phyloP scores from a whole-genome alignment of 2,113 vertebrate genomes.

The Cephalopholis sonnerati region DNA sequence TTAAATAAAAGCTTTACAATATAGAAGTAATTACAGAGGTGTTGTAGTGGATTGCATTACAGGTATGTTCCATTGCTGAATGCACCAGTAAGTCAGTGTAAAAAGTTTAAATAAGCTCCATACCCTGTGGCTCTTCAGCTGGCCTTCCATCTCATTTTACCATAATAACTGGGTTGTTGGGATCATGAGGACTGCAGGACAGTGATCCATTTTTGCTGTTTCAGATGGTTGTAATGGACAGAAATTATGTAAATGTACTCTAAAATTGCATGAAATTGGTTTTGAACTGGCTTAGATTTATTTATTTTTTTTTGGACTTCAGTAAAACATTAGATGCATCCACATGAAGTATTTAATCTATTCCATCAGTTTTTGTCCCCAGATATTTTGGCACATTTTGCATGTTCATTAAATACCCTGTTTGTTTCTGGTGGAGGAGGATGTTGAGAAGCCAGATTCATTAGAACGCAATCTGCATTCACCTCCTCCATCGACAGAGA shows the following conservation, averaged over 20 bases:
- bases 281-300: no score
- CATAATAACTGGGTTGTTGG: background rate
- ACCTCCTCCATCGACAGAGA: background rate
- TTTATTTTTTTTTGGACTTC: background rate
- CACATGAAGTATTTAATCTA: background rate
- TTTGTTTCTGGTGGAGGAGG: constrained; percentile 7
- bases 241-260: background rate
- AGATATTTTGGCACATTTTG: background rate
- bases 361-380: background rate
- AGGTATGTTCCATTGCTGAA: background rate
- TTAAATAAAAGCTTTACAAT: background rate
- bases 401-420: background rate
- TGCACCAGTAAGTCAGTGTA: background rate
- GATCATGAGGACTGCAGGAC: background rate
- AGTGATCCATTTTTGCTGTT: background rate
- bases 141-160: background rate
- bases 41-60: background rate
- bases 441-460: constrained; percentile 28
- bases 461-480: constrained; percentile 42
- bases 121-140: background rate
- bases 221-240: constrained; percentile 8
- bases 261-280: background rate
- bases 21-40: background rate
- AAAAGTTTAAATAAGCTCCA: background rate
- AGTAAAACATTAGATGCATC: background rate